Evolutionary conservation across 1,140 invertebrate species (phyloP).

Genomic region (Musca vetustissima): DNA sequence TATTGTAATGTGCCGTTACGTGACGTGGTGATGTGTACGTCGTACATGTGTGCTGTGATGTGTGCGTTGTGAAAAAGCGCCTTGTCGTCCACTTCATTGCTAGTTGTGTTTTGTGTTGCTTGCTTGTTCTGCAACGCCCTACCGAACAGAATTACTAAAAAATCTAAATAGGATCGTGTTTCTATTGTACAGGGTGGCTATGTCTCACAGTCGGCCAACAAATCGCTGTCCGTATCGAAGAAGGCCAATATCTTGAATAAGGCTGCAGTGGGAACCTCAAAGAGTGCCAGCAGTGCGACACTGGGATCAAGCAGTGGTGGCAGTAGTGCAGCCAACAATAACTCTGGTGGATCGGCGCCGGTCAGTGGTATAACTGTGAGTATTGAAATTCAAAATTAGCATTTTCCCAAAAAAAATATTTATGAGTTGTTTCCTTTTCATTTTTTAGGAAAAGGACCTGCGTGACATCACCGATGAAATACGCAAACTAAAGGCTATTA

Average conservation of each 20-base stretch:
- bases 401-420: conserved; percentile 1
- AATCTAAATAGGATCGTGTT: conserved; percentile 61
- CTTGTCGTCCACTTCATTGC: neutral
- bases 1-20: no score
- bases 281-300: conserved; percentile 37
- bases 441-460: conserved; percentile 62
- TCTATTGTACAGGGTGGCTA: conserved; percentile 65
- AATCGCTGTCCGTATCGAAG: conserved; percentile 64
- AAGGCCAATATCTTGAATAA: conserved; percentile 72
- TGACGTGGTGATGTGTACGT: no score
- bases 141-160: conserved; percentile 53
- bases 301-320: conserved; percentile 31
- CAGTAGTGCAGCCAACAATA: conserved; percentile 41
- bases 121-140: conserved; percentile 39
- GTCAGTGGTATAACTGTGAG: conserved; percentile 43
- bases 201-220: conserved; percentile 58
- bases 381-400: no score
- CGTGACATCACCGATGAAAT: conserved; percentile 86
- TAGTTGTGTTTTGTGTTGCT: conserved; percentile 45
- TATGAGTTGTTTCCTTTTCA: conserved; percentile 8
- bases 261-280: conserved; percentile 50
- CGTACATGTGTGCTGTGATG: no score
- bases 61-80: no score
- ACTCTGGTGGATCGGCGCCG: conserved; percentile 34
- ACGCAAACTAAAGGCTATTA: conserved; percentile 87